Percentiles rank a stretch among this genome's conserved stretches.
Conservation (phyloP, 2,888 invertebrate species). For the Phyto melanocephala region DNA sequence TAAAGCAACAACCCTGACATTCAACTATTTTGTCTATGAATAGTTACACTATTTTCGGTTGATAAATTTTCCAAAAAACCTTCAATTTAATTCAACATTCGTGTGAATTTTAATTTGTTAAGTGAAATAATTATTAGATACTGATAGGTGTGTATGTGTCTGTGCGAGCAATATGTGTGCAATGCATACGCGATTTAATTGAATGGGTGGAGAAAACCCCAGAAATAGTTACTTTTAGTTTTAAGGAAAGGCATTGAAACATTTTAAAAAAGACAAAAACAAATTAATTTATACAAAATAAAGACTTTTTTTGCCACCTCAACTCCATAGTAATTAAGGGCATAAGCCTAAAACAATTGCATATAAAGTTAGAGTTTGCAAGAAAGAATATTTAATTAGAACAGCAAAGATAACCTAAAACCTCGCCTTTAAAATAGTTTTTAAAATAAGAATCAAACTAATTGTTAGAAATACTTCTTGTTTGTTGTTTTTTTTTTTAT, state of each 20-base stretch:
- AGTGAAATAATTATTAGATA: constrained; percentile 24
- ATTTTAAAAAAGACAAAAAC: not conserved
- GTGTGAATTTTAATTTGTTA: constrained; percentile 36
- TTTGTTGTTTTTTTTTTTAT: not conserved
- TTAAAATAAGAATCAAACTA: not conserved
- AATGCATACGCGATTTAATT: constrained; percentile 24
- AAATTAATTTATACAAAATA: constrained; percentile 16
- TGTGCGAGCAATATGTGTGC: not conserved
- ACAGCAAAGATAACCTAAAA: not conserved
- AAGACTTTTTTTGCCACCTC: not conserved
- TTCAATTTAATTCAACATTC: constrained; percentile 22
- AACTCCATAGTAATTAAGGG: not conserved
- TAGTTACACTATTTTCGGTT: not conserved
- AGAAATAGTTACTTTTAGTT: not conserved
- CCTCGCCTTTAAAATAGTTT: not conserved
- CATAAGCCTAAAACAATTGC: not conserved
- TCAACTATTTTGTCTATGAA: constrained; percentile 7
- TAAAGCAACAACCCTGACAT: not conserved
- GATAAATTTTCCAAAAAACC: constrained; percentile 29
- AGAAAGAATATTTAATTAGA: not conserved
- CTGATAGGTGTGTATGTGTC: not conserved
- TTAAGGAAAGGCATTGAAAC: not conserved
- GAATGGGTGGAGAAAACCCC: not conserved
- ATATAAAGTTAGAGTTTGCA: not conserved
- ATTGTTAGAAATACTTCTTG: constrained; percentile 12